phyloP scores from a whole-genome alignment of 1,140 invertebrate genomes.

The Planococcus citri region DNA sequence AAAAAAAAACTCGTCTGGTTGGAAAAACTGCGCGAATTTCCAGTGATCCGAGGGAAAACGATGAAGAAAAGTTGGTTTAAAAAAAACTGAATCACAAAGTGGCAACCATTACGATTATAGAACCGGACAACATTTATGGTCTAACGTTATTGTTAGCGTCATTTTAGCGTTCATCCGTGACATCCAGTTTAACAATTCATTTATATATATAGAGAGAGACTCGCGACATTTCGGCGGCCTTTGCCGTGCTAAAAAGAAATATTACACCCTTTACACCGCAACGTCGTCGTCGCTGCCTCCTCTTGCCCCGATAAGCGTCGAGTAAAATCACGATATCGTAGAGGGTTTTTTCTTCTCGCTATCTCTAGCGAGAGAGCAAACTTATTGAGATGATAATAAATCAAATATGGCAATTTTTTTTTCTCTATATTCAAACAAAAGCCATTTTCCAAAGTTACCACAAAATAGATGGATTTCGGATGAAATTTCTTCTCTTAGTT shows the following conservation, averaged over 20 bases:
- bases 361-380: not conserved
- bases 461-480: too few relatives aligned
- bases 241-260: constrained; percentile 3
- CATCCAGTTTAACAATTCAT: constrained; percentile 7
- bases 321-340: not conserved
- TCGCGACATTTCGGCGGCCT: not conserved
- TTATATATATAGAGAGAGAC: not conserved
- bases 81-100: not conserved
- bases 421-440: not conserved
- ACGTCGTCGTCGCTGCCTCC: not conserved
- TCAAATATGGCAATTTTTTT: not conserved
- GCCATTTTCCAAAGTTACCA: not conserved
- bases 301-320: not conserved
- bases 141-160: constrained; percentile 6
- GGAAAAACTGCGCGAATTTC: not conserved
- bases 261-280: not conserved
- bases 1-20: too few relatives aligned
- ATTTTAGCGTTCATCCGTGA: constrained; percentile 6
- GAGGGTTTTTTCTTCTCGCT: too few relatives aligned
- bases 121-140: not conserved
- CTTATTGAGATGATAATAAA: constrained; percentile 8
- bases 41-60: not conserved
- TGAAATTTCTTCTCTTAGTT: too few relatives aligned
- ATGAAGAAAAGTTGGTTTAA: not conserved
- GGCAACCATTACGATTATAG: constrained; percentile 6